phyloP scores from a whole-genome alignment of 2,797 vertebrate genomes.

The Percopsis omiscomaycus region DNA sequence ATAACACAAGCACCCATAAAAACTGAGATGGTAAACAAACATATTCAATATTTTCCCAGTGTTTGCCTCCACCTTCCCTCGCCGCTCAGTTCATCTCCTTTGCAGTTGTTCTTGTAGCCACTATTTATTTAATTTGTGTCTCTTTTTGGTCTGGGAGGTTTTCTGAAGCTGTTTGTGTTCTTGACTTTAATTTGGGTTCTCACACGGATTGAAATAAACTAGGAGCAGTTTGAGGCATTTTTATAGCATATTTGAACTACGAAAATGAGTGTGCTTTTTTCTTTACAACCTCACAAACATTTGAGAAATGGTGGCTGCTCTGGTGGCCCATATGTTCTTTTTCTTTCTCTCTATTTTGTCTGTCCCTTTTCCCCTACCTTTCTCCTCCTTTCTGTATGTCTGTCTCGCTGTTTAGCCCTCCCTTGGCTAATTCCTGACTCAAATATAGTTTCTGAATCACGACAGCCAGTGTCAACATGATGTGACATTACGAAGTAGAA shows the following conservation, averaged over 20 bases:
- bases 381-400: constrained; percentile 1
- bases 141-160: constrained; percentile 54
- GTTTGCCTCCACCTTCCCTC: background rate
- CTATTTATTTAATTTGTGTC: constrained; percentile 51
- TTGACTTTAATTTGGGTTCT: constrained; percentile 64
- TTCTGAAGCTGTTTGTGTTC: constrained; percentile 37
- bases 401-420: background rate
- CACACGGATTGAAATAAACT: constrained; percentile 66
- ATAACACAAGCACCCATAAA: too few species aligned
- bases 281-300: constrained; percentile 60
- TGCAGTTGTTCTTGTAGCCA: constrained; percentile 12
- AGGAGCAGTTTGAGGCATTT: constrained; percentile 61
- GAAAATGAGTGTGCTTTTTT: constrained; percentile 43
- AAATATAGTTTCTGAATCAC: constrained; percentile 19
- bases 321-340: constrained; percentile 16
- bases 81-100: constrained; percentile 9
- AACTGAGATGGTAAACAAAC: too few species aligned
- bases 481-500: constrained; percentile 10
- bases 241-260: constrained; percentile 58
- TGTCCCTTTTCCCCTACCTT: background rate
- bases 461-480: constrained; percentile 31
- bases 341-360: constrained; percentile 2
- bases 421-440: background rate
- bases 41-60: background rate
- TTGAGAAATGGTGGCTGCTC: constrained; percentile 34